phyloP scores from a whole-genome alignment of 2,797 vertebrate genomes.

The Cheirogaleus major region DNA sequence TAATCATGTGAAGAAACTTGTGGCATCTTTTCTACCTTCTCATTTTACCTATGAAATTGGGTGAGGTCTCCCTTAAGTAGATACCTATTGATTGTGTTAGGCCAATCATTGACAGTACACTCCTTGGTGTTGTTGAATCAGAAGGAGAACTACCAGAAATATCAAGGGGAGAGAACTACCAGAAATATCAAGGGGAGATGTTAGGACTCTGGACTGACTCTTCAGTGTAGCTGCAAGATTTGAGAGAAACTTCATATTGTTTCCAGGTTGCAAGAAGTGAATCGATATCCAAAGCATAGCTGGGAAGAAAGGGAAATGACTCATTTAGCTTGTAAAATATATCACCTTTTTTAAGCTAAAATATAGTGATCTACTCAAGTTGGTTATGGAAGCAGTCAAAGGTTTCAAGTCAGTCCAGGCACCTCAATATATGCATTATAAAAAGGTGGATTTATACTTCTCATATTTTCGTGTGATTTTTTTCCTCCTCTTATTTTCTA shows the following conservation, averaged over 20 bases:
- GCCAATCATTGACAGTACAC: neutral
- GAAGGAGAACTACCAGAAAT: neutral
- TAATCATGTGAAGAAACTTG: neutral
- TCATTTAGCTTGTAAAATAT: neutral
- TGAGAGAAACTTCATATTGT: neutral
- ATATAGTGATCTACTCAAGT: neutral
- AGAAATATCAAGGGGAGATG: neutral
- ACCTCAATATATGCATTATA: neutral
- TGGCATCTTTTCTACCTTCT: neutral
- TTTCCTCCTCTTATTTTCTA: neutral
- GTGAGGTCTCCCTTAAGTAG: neutral
- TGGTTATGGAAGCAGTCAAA: neutral
- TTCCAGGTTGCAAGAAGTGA: neutral
- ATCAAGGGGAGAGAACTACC: neutral
- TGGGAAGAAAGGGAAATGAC: neutral
- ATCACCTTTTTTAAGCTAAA: neutral
- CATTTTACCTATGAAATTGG: too few species aligned
- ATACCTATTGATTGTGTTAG: neutral
- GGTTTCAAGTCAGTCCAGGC: neutral
- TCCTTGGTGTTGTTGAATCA: too few species aligned
- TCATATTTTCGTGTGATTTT: neutral
- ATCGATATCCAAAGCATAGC: neutral
- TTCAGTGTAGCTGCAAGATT: neutral
- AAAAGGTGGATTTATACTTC: neutral
- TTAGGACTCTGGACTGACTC: neutral